Conservation (phyloP, 2,888 invertebrate species). For the Stratiomys singularior region DNA sequence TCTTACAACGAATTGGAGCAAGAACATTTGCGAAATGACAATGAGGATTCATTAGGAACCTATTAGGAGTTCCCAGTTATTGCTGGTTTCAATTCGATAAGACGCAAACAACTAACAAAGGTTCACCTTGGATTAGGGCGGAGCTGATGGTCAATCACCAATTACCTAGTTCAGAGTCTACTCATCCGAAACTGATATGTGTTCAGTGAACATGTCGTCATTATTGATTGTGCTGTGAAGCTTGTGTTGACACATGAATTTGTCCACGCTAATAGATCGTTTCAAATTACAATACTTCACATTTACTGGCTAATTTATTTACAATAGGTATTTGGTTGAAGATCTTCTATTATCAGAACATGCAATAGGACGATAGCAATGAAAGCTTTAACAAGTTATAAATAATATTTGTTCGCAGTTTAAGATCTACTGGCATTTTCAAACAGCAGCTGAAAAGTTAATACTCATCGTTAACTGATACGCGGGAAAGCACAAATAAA, state of each 20-base stretch:
- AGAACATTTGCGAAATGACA: background rate
- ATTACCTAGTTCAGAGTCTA: constrained; percentile 28
- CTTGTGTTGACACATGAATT: background rate
- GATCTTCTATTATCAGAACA: background rate
- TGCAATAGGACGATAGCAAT: background rate
- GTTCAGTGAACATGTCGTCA: constrained; percentile 16
- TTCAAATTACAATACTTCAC: constrained; percentile 14
- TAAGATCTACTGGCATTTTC: too few species aligned
- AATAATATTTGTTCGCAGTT: too few species aligned
- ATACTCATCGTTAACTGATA: too few species aligned
- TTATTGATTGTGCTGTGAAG: constrained; percentile 20
- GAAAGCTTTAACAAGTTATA: too few species aligned
- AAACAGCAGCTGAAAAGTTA: too few species aligned
- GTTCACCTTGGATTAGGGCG: constrained; percentile 5
- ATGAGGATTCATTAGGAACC: constrained; percentile 17
- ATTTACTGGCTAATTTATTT: constrained; percentile 15
- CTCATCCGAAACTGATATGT: constrained; percentile 40
- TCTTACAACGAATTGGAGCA: constrained; percentile 30
- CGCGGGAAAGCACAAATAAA: too few species aligned
- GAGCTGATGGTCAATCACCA: background rate
- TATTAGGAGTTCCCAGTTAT: background rate
- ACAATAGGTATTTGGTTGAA: background rate
- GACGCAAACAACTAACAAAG: background rate
- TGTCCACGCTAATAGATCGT: constrained; percentile 2
- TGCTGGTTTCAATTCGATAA: too few species aligned